Conservation (phyloP, 92 coral and sea anemone species). For the Epizoanthus ramosus region DNA sequence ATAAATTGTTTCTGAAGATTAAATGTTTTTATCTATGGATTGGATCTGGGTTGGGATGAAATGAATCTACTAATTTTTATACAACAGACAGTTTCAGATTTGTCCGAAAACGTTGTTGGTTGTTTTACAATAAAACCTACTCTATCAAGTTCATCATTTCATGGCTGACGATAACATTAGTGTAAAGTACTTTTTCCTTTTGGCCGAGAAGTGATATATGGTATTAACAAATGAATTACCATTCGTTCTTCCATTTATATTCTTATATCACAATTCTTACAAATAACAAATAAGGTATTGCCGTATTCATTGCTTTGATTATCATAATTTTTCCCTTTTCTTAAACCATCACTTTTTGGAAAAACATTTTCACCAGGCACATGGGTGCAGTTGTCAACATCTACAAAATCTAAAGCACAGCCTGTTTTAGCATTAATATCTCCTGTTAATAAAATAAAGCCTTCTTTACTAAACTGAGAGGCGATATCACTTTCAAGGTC, state of each 20-base stretch:
- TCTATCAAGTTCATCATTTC: conserved; percentile 15
- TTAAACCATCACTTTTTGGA: too few relatives aligned
- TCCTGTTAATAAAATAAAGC: too few relatives aligned
- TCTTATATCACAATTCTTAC: conserved; percentile 41
- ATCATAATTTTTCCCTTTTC: conserved; percentile 22
- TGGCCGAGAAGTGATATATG: conserved; percentile 29
- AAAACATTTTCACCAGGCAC: background rate
- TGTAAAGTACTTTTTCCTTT: conserved; percentile 26
- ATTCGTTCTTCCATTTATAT: conserved; percentile 40
- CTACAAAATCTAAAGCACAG: background rate
- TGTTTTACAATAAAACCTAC: conserved; percentile 13
- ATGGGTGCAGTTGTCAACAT: background rate
- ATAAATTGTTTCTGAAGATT: conserved; percentile 21
- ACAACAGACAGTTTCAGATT: conserved; percentile 38
- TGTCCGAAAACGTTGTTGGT: conserved; percentile 37
- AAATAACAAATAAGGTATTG: conserved; percentile 17
- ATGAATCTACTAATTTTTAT: background rate
- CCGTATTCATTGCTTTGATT: conserved; percentile 26
- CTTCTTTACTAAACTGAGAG: too few relatives aligned
- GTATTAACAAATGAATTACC: conserved; percentile 36
- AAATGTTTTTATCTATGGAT: conserved; percentile 2
- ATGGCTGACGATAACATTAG: conserved; percentile 37
- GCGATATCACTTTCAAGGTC: too few relatives aligned
- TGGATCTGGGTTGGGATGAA: background rate
- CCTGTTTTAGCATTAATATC: background rate